phyloP scores from a whole-genome alignment of 2,113 vertebrate species.

The Lates calcarifer region DNA sequence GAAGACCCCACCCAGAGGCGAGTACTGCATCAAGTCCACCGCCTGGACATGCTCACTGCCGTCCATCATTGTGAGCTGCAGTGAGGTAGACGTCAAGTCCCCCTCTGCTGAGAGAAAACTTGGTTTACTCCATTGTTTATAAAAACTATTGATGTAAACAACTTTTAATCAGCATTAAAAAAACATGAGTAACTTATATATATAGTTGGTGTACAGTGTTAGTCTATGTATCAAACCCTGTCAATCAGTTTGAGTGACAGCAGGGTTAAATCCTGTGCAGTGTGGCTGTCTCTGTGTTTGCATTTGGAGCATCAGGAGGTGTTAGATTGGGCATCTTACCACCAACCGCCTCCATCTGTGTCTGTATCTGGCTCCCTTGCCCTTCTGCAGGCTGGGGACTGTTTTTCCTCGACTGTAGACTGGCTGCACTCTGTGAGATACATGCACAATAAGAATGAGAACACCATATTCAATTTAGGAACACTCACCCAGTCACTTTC shows the following conservation, averaged over 20 bases:
- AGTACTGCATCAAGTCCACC: slow-evolving; percentile 87
- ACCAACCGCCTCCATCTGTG: slow-evolving; percentile 57
- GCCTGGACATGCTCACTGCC: slow-evolving; percentile 5
- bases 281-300: neutral
- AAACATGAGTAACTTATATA: neutral
- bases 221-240: neutral
- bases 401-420: slow-evolving; percentile 44
- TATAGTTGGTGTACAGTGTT: neutral
- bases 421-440: slow-evolving; percentile 67
- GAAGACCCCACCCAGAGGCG: slow-evolving; percentile 89
- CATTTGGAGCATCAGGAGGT: neutral
- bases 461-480: neutral
- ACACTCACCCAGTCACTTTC: neutral
- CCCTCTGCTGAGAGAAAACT: slow-evolving; percentile 58
- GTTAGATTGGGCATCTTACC: slow-evolving; percentile 32
- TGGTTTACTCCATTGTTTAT: neutral
- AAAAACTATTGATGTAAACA: neutral
- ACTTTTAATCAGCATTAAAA: neutral
- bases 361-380: slow-evolving; percentile 54
- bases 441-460: slow-evolving; percentile 18
- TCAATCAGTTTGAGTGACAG: neutral
- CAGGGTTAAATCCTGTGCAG: neutral
- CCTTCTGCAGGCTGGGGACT: slow-evolving; percentile 30
- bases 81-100: neutral
- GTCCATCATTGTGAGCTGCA: neutral